A percentile compares a stretch with the other conserved stretches of the same genome.
Evolutionary conservation across 2,113 vertebrate genomes (phyloP).

Genomic region (Oophaga pumilio): DNA sequence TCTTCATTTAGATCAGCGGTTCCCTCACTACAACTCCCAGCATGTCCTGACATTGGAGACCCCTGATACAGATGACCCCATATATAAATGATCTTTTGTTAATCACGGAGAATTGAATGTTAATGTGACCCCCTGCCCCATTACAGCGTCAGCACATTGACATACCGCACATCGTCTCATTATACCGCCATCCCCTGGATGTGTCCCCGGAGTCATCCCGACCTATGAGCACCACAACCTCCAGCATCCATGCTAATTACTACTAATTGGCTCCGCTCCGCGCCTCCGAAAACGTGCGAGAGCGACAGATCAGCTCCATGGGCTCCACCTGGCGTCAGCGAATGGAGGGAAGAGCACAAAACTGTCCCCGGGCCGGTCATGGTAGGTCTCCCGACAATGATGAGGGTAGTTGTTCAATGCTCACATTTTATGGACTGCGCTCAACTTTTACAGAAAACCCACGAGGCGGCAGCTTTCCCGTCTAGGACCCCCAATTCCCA

Average conservation of each 20-base stretch:
- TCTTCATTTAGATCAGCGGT: no score
- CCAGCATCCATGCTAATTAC: neutral
- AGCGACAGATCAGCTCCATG: neutral
- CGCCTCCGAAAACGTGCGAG: neutral
- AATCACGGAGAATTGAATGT: no score
- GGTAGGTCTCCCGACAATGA: neutral
- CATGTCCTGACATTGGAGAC: no score
- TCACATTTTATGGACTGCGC: no score
- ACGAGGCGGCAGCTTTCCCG: neutral
- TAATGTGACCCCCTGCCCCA: neutral
- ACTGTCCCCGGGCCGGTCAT: no score
- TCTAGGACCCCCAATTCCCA: neutral
- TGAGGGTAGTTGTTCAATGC: neutral
- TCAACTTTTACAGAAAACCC: neutral
- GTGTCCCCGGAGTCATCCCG: neutral
- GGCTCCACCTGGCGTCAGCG: neutral
- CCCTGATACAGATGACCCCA: no score
- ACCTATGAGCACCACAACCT: neutral
- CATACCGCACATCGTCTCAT: neutral
- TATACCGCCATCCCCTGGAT: neutral
- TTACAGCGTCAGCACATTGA: neutral
- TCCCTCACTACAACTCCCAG: no score
- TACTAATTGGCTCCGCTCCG: neutral
- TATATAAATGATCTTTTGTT: neutral
- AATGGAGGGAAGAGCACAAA: neutral